Percentiles rank a stretch among this genome's conserved stretches.
These are phyloP conservation scores for Oscheius sp. DNA, from an alignment of 2,888 invertebrate species.

Conservation along the genomic window DNA sequence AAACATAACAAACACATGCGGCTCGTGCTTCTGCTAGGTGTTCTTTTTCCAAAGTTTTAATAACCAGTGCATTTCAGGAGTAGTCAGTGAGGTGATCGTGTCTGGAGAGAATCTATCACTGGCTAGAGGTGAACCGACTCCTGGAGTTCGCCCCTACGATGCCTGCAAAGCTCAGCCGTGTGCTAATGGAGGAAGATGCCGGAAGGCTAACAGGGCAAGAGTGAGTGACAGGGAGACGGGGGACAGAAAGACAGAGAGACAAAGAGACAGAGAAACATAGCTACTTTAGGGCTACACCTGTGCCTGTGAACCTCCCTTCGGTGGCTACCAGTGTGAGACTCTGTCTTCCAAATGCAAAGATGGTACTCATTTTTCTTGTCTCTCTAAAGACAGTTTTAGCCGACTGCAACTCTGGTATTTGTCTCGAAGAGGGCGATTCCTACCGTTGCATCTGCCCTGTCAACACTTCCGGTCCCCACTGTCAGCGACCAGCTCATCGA, in stretches of 20 bases:
- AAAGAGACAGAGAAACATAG: too few species aligned
- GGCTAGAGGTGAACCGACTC: slow-evolving; percentile 44
- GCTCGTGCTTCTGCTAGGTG: slow-evolving; percentile 2
- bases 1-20: slow-evolving; percentile 8
- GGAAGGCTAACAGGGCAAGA: slow-evolving; percentile 51
- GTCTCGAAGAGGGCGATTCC: slow-evolving; percentile 58
- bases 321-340: slow-evolving; percentile 64
- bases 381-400: slow-evolving; percentile 41
- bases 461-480: slow-evolving; percentile 41
- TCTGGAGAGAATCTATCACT: slow-evolving; percentile 55
- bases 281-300: slow-evolving; percentile 57
- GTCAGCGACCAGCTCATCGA: slow-evolving; percentile 8
- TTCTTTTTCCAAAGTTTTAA: not conserved
- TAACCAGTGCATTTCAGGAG: slow-evolving; percentile 38
- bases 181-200: slow-evolving; percentile 57
- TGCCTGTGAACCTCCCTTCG: slow-evolving; percentile 54
- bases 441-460: slow-evolving; percentile 65
- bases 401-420: slow-evolving; percentile 58
- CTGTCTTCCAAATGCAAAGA: slow-evolving; percentile 48
- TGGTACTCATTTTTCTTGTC: slow-evolving; percentile 23
- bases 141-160: slow-evolving; percentile 41
- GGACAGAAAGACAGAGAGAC: too few species aligned
- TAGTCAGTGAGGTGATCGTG: slow-evolving; percentile 58
- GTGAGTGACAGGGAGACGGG: not conserved
- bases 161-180: slow-evolving; percentile 48